phyloP scores from a whole-genome alignment of 1,140 invertebrate species.

The Cyrtorhinus lividipennis region DNA sequence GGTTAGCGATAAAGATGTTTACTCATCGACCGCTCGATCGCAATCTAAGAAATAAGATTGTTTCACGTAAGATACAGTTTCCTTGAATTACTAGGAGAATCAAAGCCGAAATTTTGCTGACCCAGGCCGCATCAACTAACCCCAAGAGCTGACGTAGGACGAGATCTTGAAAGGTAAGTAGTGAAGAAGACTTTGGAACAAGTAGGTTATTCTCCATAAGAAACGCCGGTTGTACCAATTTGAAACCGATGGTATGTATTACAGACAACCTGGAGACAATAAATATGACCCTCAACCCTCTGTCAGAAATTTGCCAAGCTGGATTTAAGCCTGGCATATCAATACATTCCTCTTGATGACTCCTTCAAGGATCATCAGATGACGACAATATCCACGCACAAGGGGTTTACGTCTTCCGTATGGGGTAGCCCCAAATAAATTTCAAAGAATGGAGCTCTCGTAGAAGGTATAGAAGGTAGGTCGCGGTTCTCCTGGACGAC shows the following conservation, averaged over 20 bases:
- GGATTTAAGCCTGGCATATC: constrained; percentile 4
- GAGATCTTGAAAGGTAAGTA: not conserved
- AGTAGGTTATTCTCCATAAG: not conserved
- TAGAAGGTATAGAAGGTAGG: constrained; percentile 6
- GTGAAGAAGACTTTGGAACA: not conserved
- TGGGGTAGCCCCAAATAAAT: not conserved
- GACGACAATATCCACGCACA: constrained; percentile 3
- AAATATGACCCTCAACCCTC: not conserved
- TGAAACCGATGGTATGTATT: not conserved
- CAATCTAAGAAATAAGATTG: not conserved
- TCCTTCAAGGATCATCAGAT: no score
- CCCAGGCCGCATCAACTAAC: not conserved
- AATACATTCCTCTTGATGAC: not conserved
- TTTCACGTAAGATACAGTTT: not conserved
- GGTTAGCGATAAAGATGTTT: no score
- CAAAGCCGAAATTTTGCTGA: not conserved
- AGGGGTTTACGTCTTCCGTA: not conserved
- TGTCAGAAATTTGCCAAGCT: constrained; percentile 5
- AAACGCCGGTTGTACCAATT: not conserved
- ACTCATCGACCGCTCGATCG: no score
- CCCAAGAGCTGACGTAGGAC: not conserved
- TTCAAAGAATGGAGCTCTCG: not conserved
- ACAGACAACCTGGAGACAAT: not conserved
- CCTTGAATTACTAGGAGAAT: not conserved
- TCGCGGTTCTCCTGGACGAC: constrained; percentile 4